Evolutionary conservation across 2,797 vertebrate genomes (phyloP).

Genomic region (Petrocephalus schoutedeni): DNA sequence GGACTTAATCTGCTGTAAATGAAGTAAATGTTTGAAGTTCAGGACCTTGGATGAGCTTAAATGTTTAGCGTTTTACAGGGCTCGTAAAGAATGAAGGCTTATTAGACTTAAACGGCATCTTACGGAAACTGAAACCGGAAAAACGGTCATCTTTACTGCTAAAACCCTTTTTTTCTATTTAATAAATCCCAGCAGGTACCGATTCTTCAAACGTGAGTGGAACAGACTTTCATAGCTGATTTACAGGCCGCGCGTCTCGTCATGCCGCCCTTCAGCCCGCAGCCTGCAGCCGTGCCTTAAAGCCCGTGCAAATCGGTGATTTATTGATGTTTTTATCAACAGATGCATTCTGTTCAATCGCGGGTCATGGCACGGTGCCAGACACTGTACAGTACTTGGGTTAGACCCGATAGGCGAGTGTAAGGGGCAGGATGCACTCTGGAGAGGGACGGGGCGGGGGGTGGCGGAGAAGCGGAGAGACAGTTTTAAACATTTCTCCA

Average conservation of each 20-base stretch:
- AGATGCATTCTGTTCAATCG: constrained; percentile 21
- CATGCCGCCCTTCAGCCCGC: constrained; percentile 34
- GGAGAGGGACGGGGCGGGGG: not conserved
- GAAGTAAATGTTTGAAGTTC: constrained; percentile 19
- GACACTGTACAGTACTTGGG: not conserved
- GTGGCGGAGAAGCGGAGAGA: not conserved
- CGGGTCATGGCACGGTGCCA: not conserved
- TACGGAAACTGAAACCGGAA: constrained; percentile 40
- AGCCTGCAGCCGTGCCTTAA: constrained; percentile 27
- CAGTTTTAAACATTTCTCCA: constrained; percentile 14
- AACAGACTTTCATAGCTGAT: constrained; percentile 37
- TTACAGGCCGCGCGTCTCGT: constrained; percentile 27
- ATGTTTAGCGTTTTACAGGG: constrained; percentile 21
- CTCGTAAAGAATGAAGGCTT: constrained; percentile 33
- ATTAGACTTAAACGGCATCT: constrained; percentile 35
- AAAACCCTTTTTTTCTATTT: constrained; percentile 21
- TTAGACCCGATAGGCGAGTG: not conserved
- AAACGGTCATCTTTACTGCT: constrained; percentile 20
- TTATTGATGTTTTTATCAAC: constrained; percentile 26
- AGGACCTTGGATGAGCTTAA: constrained; percentile 19
- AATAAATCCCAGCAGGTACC: constrained; percentile 38
- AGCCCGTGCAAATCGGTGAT: not conserved
- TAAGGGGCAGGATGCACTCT: not conserved
- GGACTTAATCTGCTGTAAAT: constrained; percentile 27
- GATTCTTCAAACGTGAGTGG: constrained; percentile 18